A percentile compares a stretch with the other conserved stretches of the same genome.
Evolutionary conservation across 2,113 vertebrate species (phyloP).

Genomic region (Tauraco erythrolophus): DNA sequence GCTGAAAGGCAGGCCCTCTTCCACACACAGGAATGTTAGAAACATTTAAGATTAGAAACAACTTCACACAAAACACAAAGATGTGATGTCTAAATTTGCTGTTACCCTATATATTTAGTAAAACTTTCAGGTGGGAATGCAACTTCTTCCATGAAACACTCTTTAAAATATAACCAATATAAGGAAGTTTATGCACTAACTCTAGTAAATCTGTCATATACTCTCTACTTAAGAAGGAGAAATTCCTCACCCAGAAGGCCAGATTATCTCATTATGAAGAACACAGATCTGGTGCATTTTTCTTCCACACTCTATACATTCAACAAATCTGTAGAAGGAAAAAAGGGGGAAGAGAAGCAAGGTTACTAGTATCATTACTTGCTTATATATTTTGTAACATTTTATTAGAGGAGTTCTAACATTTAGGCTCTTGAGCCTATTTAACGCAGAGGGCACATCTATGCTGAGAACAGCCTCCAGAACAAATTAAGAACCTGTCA

Average conservation of each 20-base stretch:
- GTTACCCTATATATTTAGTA: not conserved
- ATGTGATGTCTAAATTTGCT: not conserved
- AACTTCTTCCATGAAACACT: not conserved
- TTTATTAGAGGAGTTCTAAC: not conserved
- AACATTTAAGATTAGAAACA: not conserved
- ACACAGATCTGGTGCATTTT: slow-evolving; percentile 99
- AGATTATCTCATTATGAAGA: slow-evolving; percentile 96
- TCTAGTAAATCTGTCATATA: not conserved
- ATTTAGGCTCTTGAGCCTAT: not conserved
- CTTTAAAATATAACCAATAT: not conserved
- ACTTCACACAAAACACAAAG: not conserved
- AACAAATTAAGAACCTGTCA: not conserved
- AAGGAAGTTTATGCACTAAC: not conserved
- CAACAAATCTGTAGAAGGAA: slow-evolving; percentile 86
- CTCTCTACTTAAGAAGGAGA: not conserved
- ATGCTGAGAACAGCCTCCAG: not conserved
- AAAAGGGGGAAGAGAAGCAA: not conserved
- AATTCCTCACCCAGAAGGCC: slow-evolving; percentile 91
- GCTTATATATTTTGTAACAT: not conserved
- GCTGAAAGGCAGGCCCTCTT: not conserved
- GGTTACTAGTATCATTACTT: not conserved
- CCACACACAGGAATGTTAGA: not conserved
- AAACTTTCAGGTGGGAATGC: not conserved
- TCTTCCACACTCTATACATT: slow-evolving; percentile 95
- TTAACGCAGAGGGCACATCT: not conserved